Base-by-base conservation (phyloP, 2,797 vertebrate species). In the Neomorphus geoffroyi region DNA sequence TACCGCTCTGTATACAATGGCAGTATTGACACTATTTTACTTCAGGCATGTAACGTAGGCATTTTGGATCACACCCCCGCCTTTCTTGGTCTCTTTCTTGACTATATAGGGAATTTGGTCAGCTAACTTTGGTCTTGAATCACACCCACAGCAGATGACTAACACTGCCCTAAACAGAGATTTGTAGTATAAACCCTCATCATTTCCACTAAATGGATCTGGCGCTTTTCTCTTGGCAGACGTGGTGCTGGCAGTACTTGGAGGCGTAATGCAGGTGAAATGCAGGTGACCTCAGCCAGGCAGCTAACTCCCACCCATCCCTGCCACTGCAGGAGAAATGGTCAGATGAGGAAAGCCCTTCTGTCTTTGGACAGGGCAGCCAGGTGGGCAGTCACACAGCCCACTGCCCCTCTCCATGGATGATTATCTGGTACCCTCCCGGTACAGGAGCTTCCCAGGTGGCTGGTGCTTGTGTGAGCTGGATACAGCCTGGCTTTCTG, bases 81-180 rank as follows among this genome's bases (percentile, higher is more conserved):
- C 87, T 69, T 65, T 81, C 80, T 75, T 75, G 88, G 88, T 92
- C 90, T 85, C 45, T 51, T 81, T 93, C 85, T 88, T 95, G 88
- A 88, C 91, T 96, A 95, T 94, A 95, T 86, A 93, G 96, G 95
- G 94, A 93, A 75, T 84, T 86, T 96, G 96, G 94, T 94, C 92
- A 95, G 93, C 86, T 96, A 91, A 90, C 70, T 94, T 80, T 90
- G 95, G 93, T 33, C 85, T 86, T 66, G 82, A 84, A 75, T 94
- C 88, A 96, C 90, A 88, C 93, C 94, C 94, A 94, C 92, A 79
- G 77, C 80, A 71, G 80, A 93, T 96, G 95, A 96, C 80, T 96
- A 94, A 96, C 2, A 6, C 80, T 94, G 90, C 51, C 70, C 88
- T 92, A 81, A 81, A 95, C 33, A 88, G 62, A 84, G 80, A 84